phyloP scores from a whole-genome alignment of 2,797 vertebrate genomes.

The Danio kyathit region DNA sequence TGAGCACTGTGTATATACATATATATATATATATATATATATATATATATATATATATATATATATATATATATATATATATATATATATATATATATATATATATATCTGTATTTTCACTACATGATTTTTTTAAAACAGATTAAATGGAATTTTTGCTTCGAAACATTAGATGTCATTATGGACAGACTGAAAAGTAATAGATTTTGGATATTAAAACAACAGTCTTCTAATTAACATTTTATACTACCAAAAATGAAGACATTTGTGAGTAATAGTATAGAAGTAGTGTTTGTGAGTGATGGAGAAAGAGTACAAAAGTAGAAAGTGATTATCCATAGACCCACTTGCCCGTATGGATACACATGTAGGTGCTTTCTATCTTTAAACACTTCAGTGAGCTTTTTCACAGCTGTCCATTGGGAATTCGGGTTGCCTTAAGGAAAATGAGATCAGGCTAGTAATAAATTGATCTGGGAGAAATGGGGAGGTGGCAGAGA shows the following conservation, averaged over 20 bases:
- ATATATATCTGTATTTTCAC: too few species aligned
- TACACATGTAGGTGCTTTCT: slow-evolving; percentile 4
- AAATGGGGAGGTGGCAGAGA: slow-evolving; percentile 57
- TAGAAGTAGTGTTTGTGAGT: background rate
- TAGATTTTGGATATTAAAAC: background rate
- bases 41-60: too few species aligned
- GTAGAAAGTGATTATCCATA: background rate
- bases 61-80: too few species aligned
- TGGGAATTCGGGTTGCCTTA: slow-evolving; percentile 38
- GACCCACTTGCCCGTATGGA: background rate
- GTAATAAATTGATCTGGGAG: slow-evolving; percentile 66
- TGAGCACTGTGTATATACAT: too few species aligned
- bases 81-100: too few species aligned
- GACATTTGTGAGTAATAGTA: background rate
- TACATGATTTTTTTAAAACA: too few species aligned
- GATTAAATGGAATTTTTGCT: too few species aligned
- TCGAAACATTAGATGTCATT: too few species aligned
- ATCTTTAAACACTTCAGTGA: background rate
- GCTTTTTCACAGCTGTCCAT: slow-evolving; percentile 26
- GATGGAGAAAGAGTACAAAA: background rate
- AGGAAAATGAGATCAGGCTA: slow-evolving; percentile 56
- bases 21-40: too few species aligned
- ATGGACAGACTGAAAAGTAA: background rate
- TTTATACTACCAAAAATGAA: background rate
- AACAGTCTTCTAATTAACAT: background rate